Evolutionary conservation across 2,797 vertebrate genomes (phyloP).

Genomic region (Hafferia zeledoni): DNA sequence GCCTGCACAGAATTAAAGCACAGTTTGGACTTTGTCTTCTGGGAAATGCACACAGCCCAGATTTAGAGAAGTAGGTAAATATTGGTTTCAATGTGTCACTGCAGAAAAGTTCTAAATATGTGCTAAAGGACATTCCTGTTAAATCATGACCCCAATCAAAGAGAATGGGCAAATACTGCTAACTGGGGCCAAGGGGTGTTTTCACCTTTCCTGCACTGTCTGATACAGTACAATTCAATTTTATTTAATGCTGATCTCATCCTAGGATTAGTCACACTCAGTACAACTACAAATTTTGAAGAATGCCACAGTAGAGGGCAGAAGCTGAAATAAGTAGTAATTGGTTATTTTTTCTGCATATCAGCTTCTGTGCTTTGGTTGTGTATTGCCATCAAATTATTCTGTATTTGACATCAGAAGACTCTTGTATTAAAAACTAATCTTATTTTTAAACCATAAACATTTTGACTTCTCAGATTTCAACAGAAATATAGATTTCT

Average conservation of each 20-base stretch:
- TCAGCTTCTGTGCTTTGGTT: not conserved
- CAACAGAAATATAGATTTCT: not conserved
- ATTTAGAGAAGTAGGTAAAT: not conserved
- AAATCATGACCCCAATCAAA: not conserved
- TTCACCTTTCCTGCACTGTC: not conserved
- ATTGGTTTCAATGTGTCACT: not conserved
- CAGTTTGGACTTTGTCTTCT: constrained; percentile 1
- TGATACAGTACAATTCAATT: not conserved
- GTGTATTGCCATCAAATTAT: not conserved
- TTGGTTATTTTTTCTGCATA: not conserved
- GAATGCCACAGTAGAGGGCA: not conserved
- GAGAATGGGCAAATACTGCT: not conserved
- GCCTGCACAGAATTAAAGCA: not conserved
- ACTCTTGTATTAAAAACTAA: not conserved
- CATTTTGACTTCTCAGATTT: not conserved
- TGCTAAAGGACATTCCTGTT: not conserved
- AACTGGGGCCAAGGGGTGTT: rapidly evolving
- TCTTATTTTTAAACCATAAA: not conserved
- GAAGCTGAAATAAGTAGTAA: not conserved
- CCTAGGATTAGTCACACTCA: not conserved
- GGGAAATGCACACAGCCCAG: not conserved
- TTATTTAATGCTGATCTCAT: not conserved
- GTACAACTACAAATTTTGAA: not conserved
- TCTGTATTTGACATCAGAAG: not conserved
- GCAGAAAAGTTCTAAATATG: not conserved